Conservation (phyloP, 2,113 vertebrate genomes). For the Poeciliopsis retropinna region DNA sequence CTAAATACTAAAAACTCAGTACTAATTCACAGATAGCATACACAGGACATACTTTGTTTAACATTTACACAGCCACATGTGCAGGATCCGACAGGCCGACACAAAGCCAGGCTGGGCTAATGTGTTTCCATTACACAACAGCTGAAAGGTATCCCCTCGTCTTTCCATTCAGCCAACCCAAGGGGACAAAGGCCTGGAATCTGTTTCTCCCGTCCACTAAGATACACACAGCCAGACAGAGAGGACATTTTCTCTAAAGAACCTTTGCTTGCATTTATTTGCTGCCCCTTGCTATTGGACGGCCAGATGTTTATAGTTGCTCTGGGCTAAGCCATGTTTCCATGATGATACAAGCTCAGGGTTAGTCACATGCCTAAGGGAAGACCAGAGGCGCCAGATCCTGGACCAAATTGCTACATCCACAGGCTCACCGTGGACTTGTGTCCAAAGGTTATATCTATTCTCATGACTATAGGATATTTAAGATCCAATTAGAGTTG, state of each 20-base stretch:
- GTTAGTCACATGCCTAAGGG: constrained; percentile 67
- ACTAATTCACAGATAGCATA: not conserved
- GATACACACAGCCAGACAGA: constrained; percentile 35
- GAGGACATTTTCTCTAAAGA: constrained; percentile 48
- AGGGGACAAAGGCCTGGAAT: constrained; percentile 63
- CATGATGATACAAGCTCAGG: constrained; percentile 74
- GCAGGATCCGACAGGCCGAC: constrained; percentile 5
- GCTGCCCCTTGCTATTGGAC: constrained; percentile 65
- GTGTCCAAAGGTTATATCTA: constrained; percentile 3
- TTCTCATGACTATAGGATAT: constrained; percentile 3
- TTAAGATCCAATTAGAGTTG: not conserved
- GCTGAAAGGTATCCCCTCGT: constrained; percentile 62
- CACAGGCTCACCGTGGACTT: constrained; percentile 25
- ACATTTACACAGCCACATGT: constrained; percentile 16
- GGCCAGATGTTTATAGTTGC: constrained; percentile 78
- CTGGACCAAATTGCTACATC: constrained; percentile 43
- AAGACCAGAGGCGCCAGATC: constrained; percentile 55
- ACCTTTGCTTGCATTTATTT: constrained; percentile 62
- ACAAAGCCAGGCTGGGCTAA: constrained; percentile 13
- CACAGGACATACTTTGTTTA: constrained; percentile 14
- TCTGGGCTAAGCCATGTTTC: constrained; percentile 77
- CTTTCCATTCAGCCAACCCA: constrained; percentile 55
- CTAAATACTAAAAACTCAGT: not conserved
- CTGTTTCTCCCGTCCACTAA: constrained; percentile 41
- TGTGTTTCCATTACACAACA: constrained; percentile 48